Evolutionary conservation across 2,113 vertebrate genomes (phyloP).

Genomic region (Catagonus wagneri): DNA sequence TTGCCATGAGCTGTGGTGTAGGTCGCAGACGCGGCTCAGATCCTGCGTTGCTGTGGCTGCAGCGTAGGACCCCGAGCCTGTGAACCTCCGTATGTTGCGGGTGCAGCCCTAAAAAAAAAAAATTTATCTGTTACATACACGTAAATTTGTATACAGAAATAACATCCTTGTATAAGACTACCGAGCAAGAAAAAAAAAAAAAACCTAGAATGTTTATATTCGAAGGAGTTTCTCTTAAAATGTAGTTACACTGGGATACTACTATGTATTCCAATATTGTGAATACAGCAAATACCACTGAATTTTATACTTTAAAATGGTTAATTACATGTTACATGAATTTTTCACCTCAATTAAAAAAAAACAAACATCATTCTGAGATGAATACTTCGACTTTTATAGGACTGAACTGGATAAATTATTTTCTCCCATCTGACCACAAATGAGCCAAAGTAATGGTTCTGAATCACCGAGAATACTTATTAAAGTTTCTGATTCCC

Average conservation of each 20-base stretch:
- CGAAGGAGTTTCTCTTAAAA: slow-evolving; percentile 41
- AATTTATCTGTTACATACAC: background rate
- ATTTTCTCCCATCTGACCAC: background rate
- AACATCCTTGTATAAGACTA: background rate
- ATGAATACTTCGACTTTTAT: background rate
- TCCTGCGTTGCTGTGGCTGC: too few species aligned
- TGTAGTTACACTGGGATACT: background rate
- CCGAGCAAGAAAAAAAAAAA: background rate
- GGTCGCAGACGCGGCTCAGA: too few species aligned
- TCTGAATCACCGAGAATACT: background rate
- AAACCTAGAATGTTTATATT: background rate
- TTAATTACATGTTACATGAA: background rate
- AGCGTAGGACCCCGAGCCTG: too few species aligned
- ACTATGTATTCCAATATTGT: background rate
- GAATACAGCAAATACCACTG: background rate
- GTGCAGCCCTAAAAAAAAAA: too few species aligned
- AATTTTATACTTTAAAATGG: background rate
- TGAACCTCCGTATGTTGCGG: too few species aligned
- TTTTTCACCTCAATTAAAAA: background rate
- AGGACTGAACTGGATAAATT: background rate
- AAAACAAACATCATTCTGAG: background rate
- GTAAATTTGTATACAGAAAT: slow-evolving; percentile 23
- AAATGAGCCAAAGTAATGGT: background rate
- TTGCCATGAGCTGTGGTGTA: too few species aligned
- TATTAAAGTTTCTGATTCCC: background rate